Conservation (phyloP, 2,888 invertebrate genomes). For the Brachylomia viminalis region DNA sequence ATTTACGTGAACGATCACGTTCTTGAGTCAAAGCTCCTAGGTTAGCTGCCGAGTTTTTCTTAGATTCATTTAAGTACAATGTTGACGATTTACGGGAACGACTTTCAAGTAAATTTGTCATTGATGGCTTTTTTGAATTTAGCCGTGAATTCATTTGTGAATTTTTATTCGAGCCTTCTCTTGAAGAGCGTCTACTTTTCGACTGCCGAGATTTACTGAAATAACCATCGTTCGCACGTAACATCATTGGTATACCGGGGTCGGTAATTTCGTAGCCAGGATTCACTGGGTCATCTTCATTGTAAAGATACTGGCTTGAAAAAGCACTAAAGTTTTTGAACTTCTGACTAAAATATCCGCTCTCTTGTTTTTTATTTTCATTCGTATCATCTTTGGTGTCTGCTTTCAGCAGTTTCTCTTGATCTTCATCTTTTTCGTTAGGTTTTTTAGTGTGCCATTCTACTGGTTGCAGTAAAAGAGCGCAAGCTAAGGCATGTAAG, state of each 20-base stretch:
- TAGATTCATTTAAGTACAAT: slow-evolving; percentile 87
- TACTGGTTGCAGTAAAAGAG: slow-evolving; percentile 93
- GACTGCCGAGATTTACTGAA: slow-evolving; percentile 89
- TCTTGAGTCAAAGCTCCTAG: slow-evolving; percentile 81
- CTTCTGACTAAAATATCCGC: slow-evolving; percentile 85
- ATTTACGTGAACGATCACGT: slow-evolving; percentile 84
- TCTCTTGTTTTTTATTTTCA: slow-evolving; percentile 78
- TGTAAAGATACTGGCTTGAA: slow-evolving; percentile 92
- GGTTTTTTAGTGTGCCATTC: slow-evolving; percentile 92
- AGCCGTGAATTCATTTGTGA: slow-evolving; percentile 88
- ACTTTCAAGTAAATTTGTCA: slow-evolving; percentile 86
- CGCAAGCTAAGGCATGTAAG: slow-evolving; percentile 92
- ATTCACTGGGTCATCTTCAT: slow-evolving; percentile 91
- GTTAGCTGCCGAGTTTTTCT: slow-evolving; percentile 85
- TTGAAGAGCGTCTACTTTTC: slow-evolving; percentile 82
- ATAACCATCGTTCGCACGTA: slow-evolving; percentile 91
- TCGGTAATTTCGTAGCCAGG: slow-evolving; percentile 92
- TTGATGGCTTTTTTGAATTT: slow-evolving; percentile 86
- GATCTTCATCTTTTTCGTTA: slow-evolving; percentile 72
- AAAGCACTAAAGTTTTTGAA: slow-evolving; percentile 86
- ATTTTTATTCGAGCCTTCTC: slow-evolving; percentile 83
- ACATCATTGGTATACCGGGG: slow-evolving; percentile 93
- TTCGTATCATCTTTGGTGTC: slow-evolving; percentile 62
- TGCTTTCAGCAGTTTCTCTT: slow-evolving; percentile 75
- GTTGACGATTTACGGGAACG: slow-evolving; percentile 87